phyloP scores from a whole-genome alignment of 2,888 invertebrate species.

The Eupithecia tripunctaria region DNA sequence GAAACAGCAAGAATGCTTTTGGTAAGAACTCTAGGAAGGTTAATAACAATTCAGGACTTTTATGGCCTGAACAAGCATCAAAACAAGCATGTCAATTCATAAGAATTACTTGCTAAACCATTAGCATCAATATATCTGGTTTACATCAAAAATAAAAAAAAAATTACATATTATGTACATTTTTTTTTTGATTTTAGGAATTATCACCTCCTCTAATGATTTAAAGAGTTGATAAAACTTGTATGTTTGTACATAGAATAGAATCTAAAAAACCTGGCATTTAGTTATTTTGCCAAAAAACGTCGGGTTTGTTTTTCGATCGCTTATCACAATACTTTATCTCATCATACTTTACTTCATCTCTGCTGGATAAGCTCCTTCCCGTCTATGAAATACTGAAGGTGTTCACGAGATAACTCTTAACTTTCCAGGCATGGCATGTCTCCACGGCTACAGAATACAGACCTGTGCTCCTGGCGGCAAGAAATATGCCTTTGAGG shows the following conservation, averaged over 20 bases:
- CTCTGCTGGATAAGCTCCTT: neutral
- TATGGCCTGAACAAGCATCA: too few relatives aligned
- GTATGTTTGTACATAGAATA: too few relatives aligned
- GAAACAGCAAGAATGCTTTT: constrained; percentile 93
- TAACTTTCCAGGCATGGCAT: constrained; percentile 90
- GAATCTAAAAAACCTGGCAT: neutral
- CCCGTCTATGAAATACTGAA: neutral
- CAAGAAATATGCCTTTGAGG: constrained; percentile 95
- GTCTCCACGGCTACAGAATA: constrained; percentile 96
- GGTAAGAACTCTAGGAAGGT: constrained; percentile 84
- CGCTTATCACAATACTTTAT: neutral
- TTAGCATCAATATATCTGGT: neutral
- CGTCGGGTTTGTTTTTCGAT: neutral
- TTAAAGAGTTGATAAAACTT: neutral
- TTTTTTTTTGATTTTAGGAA: neutral
- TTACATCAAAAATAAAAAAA: too few relatives aligned
- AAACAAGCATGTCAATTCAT: neutral
- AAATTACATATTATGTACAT: too few relatives aligned
- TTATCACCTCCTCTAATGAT: neutral
- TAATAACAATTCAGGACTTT: too few relatives aligned
- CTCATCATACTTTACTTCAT: neutral
- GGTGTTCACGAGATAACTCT: constrained; percentile 1
- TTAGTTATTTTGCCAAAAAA: neutral
- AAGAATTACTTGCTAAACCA: neutral
- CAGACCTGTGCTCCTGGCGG: constrained; percentile 93